Conservation (phyloP, 2,113 vertebrate genomes). For the Rhegmatorhina hoffmannsi region DNA sequence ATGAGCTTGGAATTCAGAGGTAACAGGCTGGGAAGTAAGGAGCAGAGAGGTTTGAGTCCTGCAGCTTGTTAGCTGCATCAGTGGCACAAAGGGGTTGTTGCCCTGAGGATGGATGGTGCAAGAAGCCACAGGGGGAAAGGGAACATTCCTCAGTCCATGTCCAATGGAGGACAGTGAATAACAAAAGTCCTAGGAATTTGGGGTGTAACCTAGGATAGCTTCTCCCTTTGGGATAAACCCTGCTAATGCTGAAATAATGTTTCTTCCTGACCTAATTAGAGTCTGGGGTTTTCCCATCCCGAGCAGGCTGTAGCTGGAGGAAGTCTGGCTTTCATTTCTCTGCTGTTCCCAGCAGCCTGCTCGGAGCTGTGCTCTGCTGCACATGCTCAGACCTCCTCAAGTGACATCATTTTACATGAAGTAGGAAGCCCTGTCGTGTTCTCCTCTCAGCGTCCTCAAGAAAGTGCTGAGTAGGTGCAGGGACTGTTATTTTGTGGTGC, state of each 20-base stretch:
- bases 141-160: not conserved
- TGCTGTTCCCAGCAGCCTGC: conserved; percentile 33
- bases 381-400: conserved; percentile 42
- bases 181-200: conserved; percentile 26
- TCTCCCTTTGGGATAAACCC: conserved; percentile 64
- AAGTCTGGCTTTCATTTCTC: conserved; percentile 69
- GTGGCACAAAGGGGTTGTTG: not conserved
- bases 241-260: conserved; percentile 65
- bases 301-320: conserved; percentile 32
- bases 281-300: conserved; percentile 63
- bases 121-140: not conserved
- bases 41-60: not conserved
- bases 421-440: not conserved
- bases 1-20: not conserved
- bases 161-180: not conserved
- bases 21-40: not conserved
- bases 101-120: not conserved
- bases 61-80: not conserved
- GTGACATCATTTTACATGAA: conserved; percentile 42
- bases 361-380: not conserved
- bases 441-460: not conserved
- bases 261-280: conserved; percentile 62
- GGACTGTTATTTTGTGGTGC: not conserved
- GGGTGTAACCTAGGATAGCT: conserved; percentile 49
- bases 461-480: not conserved